These are phyloP conservation scores for Scylla paramamosain DNA, from an alignment of 1,140 invertebrate genomes.

Conservation along the genomic window DNA sequence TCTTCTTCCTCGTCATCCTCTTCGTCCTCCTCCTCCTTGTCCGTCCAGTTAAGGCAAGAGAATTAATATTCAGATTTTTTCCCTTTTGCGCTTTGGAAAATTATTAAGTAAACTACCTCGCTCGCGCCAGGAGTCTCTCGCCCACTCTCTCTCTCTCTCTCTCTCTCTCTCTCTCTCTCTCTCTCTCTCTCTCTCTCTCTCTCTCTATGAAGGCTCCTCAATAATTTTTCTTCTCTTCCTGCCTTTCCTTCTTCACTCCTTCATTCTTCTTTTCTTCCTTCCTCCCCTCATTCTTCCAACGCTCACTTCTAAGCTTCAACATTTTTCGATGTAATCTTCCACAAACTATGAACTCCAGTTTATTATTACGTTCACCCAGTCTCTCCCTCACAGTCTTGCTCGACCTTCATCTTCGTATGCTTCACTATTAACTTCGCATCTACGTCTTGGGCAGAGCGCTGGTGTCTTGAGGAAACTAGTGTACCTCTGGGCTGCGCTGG, in stretches of 20 bases:
- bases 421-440: too few relatives aligned
- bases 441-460: too few relatives aligned
- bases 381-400: too few relatives aligned
- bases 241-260: not conserved
- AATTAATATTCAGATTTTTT: not conserved
- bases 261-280: not conserved
- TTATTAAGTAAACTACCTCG: not conserved
- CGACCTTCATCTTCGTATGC: too few relatives aligned
- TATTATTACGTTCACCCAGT: too few relatives aligned
- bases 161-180: slow-evolving; percentile 12
- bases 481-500: too few relatives aligned
- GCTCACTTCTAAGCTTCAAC: not conserved
- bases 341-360: too few relatives aligned
- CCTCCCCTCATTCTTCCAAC: not conserved
- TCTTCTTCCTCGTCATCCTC: not conserved
- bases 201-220: not conserved
- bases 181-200: too few relatives aligned
- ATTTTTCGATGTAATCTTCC: too few relatives aligned
- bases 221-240: not conserved
- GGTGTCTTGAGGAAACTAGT: too few relatives aligned
- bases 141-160: slow-evolving; percentile 9
- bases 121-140: not conserved
- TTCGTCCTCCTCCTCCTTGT: not conserved
- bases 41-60: not conserved
- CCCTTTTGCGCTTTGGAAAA: not conserved